A percentile compares a stretch with the other conserved stretches of the same genome.
Evolutionary conservation across 1,140 invertebrate genomes (phyloP).

Genomic region (Drosophila kikkawai): DNA sequence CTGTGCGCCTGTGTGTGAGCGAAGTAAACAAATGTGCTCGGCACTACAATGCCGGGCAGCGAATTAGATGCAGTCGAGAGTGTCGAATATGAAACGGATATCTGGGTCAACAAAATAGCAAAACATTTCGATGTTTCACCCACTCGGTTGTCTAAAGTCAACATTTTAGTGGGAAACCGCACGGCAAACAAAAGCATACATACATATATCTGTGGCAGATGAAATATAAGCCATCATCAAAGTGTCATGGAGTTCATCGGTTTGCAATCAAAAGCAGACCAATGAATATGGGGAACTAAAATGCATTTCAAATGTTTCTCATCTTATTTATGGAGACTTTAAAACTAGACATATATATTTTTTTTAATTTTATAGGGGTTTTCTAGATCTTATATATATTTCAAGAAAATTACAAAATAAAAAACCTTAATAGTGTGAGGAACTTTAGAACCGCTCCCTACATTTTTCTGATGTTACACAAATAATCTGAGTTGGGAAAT

Average conservation of each 20-base stretch:
- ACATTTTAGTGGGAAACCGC: conserved; percentile 15
- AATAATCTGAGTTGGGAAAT: too few relatives aligned
- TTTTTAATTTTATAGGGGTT: too few relatives aligned
- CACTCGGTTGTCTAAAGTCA: conserved; percentile 6
- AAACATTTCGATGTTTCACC: conserved; percentile 17
- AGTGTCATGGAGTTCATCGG: not conserved
- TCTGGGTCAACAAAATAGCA: conserved; percentile 47
- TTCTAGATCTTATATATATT: too few relatives aligned
- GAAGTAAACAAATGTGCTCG: conserved; percentile 54
- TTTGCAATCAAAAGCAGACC: not conserved
- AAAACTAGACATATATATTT: not conserved
- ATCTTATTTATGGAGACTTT: not conserved
- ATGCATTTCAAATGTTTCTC: not conserved
- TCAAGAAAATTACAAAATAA: too few relatives aligned
- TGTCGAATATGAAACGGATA: conserved; percentile 52
- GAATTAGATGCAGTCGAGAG: conserved; percentile 50
- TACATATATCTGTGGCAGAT: not conserved
- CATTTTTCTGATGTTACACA: too few relatives aligned
- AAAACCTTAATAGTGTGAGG: too few relatives aligned
- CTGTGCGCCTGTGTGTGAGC: conserved; percentile 5
- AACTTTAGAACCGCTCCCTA: too few relatives aligned
- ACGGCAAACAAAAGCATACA: conserved; percentile 8
- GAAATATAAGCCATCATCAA: not conserved
- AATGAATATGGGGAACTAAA: not conserved
- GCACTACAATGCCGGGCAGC: conserved; percentile 50